A percentile compares a stretch with the other conserved stretches of the same genome.
Evolutionary conservation across 2,888 invertebrate genomes (phyloP).

Genomic region (Leuctra nigra): DNA sequence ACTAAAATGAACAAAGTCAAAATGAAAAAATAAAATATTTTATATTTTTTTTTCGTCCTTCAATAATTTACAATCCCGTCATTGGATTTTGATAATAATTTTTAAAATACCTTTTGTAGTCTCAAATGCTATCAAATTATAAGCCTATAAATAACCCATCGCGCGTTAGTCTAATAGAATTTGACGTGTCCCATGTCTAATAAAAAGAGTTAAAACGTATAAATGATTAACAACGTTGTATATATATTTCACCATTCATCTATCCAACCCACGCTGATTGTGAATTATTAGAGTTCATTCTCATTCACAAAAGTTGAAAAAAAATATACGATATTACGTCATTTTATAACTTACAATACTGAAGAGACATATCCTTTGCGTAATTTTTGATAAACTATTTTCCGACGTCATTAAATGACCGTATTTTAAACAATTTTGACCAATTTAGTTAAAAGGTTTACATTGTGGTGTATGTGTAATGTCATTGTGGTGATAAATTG

Average conservation of each 20-base stretch:
- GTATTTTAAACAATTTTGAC: constrained; percentile 6
- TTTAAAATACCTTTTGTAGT: too few species aligned
- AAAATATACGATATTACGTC: too few species aligned
- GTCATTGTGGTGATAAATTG: constrained; percentile 5
- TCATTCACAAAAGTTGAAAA: background rate
- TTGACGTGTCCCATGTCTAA: too few species aligned
- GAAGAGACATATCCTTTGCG: background rate
- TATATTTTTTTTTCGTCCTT: background rate
- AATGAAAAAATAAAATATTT: too few species aligned
- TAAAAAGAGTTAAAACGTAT: too few species aligned
- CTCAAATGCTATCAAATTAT: too few species aligned
- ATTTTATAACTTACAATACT: too few species aligned
- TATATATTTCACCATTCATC: constrained; percentile 1
- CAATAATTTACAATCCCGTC: background rate
- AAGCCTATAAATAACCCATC: too few species aligned
- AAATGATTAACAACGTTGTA: too few species aligned
- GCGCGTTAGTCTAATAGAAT: too few species aligned
- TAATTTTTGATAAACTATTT: constrained; percentile 11
- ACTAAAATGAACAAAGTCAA: too few species aligned
- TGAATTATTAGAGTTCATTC: constrained; percentile 1
- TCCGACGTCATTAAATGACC: constrained; percentile 10
- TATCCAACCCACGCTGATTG: background rate
- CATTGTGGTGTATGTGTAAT: background rate
- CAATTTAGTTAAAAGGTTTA: background rate
- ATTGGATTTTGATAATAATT: background rate